phyloP scores from a whole-genome alignment of 2,113 vertebrate genomes.

The Neotoma lepida region DNA sequence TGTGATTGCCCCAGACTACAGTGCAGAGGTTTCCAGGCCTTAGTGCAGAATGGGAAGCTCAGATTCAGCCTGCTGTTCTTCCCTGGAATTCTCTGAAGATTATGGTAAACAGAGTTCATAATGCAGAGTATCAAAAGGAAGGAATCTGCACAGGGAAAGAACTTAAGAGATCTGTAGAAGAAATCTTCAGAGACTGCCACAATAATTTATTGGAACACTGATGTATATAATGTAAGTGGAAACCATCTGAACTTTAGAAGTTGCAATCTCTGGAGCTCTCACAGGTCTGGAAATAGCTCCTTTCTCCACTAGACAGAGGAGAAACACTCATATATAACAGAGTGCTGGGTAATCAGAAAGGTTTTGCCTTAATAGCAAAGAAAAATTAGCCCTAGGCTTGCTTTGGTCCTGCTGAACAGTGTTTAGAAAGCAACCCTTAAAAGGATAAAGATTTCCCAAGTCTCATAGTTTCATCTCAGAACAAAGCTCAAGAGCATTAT shows the following conservation, averaged over 20 bases:
- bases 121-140: not conserved
- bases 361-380: constrained; percentile 23
- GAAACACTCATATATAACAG: constrained; percentile 25
- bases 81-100: constrained; percentile 3
- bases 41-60: not conserved
- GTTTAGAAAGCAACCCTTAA: not conserved
- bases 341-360: not conserved
- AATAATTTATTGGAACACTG: constrained; percentile 28
- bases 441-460: not conserved
- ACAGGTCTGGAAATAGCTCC: not conserved
- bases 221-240: not conserved
- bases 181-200: not conserved
- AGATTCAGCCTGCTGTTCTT: not conserved
- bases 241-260: not conserved
- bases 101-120: constrained; percentile 18
- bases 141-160: constrained; percentile 35
- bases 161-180: constrained; percentile 5
- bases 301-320: not conserved
- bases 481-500: constrained; percentile 29
- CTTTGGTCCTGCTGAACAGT: constrained; percentile 2
- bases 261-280: not conserved
- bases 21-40: not conserved
- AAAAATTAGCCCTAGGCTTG: constrained; percentile 42
- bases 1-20: not conserved
- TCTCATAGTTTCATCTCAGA: constrained; percentile 26